Conservation (phyloP, 2,113 vertebrate species). For the Cyphomyrus plagiostoma region DNA sequence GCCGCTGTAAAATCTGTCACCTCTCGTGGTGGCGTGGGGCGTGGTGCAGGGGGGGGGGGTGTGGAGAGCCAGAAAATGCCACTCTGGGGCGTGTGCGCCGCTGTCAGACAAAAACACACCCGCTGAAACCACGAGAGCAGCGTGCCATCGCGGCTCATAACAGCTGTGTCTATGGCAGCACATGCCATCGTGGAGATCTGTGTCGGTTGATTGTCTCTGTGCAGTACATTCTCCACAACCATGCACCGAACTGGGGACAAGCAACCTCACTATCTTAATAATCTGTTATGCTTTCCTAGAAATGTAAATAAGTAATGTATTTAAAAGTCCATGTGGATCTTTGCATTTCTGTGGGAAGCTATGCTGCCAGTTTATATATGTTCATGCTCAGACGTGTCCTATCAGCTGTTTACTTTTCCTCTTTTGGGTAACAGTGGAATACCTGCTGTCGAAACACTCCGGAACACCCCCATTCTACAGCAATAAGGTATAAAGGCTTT, state of each 20-base stretch:
- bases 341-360: background rate
- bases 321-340: background rate
- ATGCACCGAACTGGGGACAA: background rate
- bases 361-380: background rate
- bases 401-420: background rate
- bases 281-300: background rate
- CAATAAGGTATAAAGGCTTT: background rate
- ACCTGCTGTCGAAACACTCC: background rate
- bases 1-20: background rate
- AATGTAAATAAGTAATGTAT: background rate
- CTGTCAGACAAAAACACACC: slow-evolving; percentile 17
- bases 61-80: slow-evolving; percentile 7
- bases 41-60: background rate
- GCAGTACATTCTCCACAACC: background rate
- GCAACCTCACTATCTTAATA: background rate
- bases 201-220: background rate
- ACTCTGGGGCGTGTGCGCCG: background rate
- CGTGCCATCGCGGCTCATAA: background rate
- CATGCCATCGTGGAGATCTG: background rate
- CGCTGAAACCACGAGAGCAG: slow-evolving; percentile 8
- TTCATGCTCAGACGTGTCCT: background rate
- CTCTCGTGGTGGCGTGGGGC: background rate
- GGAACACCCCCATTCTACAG: background rate
- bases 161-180: background rate
- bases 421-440: background rate